Percentiles rank a stretch among this genome's conserved stretches.
phyloP scores from a whole-genome alignment of 2,888 invertebrate species.

The Nomada lathburiana region DNA sequence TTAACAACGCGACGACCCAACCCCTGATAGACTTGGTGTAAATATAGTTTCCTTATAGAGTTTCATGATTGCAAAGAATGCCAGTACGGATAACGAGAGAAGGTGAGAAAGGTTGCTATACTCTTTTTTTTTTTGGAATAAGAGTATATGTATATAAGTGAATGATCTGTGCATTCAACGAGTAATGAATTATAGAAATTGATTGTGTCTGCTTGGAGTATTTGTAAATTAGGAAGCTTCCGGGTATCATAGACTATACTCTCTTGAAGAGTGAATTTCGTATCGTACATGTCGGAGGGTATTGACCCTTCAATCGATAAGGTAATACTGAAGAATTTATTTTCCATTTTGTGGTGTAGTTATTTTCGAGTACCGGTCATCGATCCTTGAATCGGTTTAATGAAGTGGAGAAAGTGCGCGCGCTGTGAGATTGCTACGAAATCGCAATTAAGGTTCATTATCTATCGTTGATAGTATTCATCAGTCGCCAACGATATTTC shows the following conservation, averaged over 20 bases:
- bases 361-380: conserved; percentile 6
- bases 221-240: background rate
- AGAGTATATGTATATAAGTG: no score
- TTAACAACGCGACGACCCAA: conserved; percentile 20
- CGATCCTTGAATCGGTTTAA: conserved; percentile 26
- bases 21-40: no score
- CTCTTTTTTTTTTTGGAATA: no score
- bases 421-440: background rate
- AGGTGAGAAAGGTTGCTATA: no score
- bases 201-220: background rate
- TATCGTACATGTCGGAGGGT: background rate
- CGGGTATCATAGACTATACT: background rate
- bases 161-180: no score
- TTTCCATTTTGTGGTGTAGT: background rate
- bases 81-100: no score
- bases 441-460: conserved; percentile 27
- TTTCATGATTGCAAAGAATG: background rate
- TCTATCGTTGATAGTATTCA: conserved; percentile 33
- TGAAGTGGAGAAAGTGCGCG: conserved; percentile 19
- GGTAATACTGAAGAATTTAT: background rate
- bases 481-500: conserved; percentile 20
- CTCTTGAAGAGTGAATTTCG: background rate
- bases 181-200: background rate
- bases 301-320: background rate
- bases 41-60: background rate